Conservation (phyloP, 2,888 invertebrate species). For the Tenthredo amoena region DNA sequence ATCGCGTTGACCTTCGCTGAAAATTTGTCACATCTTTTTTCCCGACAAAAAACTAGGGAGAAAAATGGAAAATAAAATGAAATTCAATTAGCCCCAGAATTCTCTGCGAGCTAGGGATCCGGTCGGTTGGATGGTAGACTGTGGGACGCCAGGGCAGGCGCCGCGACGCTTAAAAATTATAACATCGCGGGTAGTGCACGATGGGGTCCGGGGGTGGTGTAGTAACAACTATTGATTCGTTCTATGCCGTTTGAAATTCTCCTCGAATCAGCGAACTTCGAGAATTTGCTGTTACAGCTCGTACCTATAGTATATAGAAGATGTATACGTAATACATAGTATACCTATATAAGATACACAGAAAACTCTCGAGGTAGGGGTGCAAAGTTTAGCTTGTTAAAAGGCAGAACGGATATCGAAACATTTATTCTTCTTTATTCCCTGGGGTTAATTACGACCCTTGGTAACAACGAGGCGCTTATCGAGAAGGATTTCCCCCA, state of each 20-base stretch:
- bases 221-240: conserved; percentile 46
- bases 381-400: conserved; percentile 25
- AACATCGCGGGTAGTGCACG: neutral
- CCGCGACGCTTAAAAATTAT: conserved; percentile 44
- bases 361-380: neutral
- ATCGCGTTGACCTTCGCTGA: neutral
- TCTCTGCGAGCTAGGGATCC: neutral
- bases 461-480: neutral
- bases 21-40: neutral
- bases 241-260: conserved; percentile 3
- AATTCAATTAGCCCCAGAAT: neutral
- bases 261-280: conserved; percentile 4
- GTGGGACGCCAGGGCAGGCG: neutral
- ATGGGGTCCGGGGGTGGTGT: neutral
- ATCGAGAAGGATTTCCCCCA: neutral
- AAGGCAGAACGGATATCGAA: conserved; percentile 23
- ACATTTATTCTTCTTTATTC: conserved; percentile 45
- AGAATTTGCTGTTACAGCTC: conserved; percentile 8
- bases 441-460: neutral
- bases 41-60: neutral
- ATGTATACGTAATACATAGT: neutral
- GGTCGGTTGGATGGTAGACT: conserved; percentile 18
- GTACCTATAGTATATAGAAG: neutral
- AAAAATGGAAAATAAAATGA: neutral
- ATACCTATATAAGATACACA: neutral